phyloP scores from a whole-genome alignment of 2,888 invertebrate species.

The Gisinianus flammeolus region DNA sequence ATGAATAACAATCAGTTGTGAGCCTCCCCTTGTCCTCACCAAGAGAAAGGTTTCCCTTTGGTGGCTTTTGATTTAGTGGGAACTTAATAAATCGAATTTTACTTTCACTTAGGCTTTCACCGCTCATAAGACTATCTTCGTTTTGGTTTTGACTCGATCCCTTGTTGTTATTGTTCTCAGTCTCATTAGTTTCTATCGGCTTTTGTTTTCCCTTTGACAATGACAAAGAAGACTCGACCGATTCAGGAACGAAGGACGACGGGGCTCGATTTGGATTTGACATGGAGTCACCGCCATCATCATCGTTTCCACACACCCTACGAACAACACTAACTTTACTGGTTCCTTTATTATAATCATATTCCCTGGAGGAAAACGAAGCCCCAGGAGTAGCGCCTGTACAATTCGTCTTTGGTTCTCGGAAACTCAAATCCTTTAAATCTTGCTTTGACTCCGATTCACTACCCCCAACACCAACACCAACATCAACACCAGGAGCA shows the following conservation, averaged over 20 bases:
- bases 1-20: slow-evolving; percentile 18
- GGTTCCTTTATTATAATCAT: slow-evolving; percentile 6
- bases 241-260: slow-evolving; percentile 8
- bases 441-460: not conserved
- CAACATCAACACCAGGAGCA: not conserved
- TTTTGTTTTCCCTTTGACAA: slow-evolving; percentile 29
- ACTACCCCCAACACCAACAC: not conserved
- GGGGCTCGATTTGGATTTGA: not conserved
- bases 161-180: slow-evolving; percentile 38
- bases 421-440: not conserved
- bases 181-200: slow-evolving; percentile 30
- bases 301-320: too few relatives aligned
- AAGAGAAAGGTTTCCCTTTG: not conserved
- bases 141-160: slow-evolving; percentile 2
- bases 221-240: slow-evolving; percentile 10
- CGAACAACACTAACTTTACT: not conserved
- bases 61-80: not conserved
- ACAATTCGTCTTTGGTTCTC: not conserved
- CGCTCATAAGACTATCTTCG: slow-evolving; percentile 10
- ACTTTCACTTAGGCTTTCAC: slow-evolving; percentile 23
- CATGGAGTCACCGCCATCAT: not conserved
- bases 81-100: slow-evolving; percentile 26
- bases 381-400: not conserved
- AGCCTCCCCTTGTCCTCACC: not conserved
- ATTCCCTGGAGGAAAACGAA: slow-evolving; percentile 9